phyloP scores from a whole-genome alignment of 2,888 invertebrate genomes.

The Stratiomys singularior region DNA sequence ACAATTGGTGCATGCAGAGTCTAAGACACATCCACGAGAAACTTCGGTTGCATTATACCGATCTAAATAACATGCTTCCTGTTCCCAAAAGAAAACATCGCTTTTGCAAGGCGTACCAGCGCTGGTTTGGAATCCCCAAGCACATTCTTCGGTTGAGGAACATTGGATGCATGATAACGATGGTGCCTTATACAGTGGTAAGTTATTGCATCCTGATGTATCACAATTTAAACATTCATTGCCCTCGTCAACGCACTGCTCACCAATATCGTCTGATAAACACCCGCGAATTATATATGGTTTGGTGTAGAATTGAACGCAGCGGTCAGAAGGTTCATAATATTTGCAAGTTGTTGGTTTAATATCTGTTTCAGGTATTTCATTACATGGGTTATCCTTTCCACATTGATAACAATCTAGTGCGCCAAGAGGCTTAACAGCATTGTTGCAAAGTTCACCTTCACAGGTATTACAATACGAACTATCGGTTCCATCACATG shows the following conservation, averaged over 20 bases:
- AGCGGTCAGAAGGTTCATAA: conserved; percentile 54
- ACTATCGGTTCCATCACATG: background rate
- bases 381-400: conserved; percentile 50
- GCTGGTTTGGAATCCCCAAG: conserved; percentile 1
- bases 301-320: conserved; percentile 53
- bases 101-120: background rate
- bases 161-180: conserved; percentile 43
- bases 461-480: conserved; percentile 54
- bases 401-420: conserved; percentile 55
- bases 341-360: conserved; percentile 51
- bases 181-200: conserved; percentile 41
- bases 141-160: background rate
- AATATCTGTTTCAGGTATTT: background rate
- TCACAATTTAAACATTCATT: conserved; percentile 54
- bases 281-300: conserved; percentile 57
- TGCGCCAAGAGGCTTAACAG: conserved; percentile 55
- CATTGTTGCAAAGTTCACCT: conserved; percentile 54
- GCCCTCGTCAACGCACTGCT: conserved; percentile 55
- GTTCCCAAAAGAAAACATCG: background rate
- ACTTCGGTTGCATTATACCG: background rate
- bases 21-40: conserved; percentile 46
- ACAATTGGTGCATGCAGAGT: background rate
- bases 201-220: conserved; percentile 54
- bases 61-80: conserved; percentile 27
- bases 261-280: conserved; percentile 54